A percentile compares a stretch with the other conserved stretches of the same genome.
phyloP scores from a whole-genome alignment of 1,140 invertebrate genomes.

The Drosophila funebris region DNA sequence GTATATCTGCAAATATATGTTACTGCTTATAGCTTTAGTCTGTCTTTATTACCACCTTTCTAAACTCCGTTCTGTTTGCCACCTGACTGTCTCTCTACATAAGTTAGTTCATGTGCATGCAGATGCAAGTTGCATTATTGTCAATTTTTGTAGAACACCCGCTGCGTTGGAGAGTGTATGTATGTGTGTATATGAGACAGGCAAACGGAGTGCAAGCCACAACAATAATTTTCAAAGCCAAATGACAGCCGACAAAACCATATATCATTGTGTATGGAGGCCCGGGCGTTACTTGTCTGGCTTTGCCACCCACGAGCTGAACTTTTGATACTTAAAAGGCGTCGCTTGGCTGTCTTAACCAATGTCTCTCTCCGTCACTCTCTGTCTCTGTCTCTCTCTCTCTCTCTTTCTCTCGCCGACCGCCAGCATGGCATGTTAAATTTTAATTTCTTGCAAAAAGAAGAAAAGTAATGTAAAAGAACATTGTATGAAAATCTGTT shows the following conservation, averaged over 20 bases:
- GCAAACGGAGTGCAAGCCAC: constrained; percentile 67
- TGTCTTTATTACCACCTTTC: not conserved
- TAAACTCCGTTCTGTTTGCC: not conserved
- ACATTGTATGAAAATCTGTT: constrained; percentile 34
- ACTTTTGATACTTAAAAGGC: constrained; percentile 77
- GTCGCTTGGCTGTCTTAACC: constrained; percentile 71
- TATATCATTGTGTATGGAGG: constrained; percentile 75
- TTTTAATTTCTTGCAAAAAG: constrained; percentile 63
- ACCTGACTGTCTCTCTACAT: not conserved
- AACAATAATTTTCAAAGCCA: constrained; percentile 80
- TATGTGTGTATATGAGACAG: constrained; percentile 24
- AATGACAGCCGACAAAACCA: constrained; percentile 79
- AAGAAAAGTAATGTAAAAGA: constrained; percentile 3
- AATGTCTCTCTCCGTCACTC: constrained; percentile 46
- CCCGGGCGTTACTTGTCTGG: constrained; percentile 59
- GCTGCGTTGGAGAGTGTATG: not conserved
- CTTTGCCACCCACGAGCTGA: constrained; percentile 78
- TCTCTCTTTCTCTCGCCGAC: not conserved
- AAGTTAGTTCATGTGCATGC: no score
- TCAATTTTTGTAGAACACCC: not conserved
- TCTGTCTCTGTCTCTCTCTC: not conserved
- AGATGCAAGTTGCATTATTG: not conserved
- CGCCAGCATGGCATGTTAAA: constrained; percentile 35
- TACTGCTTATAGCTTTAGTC: no score
- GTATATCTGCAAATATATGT: no score